Evolutionary conservation across 2,113 vertebrate species (phyloP).

Genomic region (Lipotes vexillifer): DNA sequence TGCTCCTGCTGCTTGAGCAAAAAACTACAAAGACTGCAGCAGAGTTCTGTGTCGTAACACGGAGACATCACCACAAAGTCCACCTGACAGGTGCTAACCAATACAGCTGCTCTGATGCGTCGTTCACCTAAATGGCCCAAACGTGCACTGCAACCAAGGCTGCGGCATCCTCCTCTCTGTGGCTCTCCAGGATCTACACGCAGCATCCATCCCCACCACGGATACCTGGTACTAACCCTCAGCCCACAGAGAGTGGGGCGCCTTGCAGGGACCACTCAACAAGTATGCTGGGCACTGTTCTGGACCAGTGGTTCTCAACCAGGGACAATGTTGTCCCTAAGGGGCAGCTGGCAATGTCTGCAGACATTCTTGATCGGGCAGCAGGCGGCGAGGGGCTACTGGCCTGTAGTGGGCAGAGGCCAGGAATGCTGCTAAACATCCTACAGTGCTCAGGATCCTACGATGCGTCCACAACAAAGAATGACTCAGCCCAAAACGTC

Average conservation of each 20-base stretch:
- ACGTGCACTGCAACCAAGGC: fast-evolving
- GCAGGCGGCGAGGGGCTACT: background rate
- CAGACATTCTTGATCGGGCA: background rate
- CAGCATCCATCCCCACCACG: background rate
- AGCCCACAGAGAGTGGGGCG: background rate
- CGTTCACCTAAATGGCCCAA: background rate
- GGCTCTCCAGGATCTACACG: background rate
- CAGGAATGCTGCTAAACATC: background rate
- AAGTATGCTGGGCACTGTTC: background rate
- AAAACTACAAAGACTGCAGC: background rate
- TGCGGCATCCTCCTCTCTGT: background rate
- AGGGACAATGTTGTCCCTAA: background rate
- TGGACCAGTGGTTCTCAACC: background rate
- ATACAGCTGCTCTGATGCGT: fast-evolving
- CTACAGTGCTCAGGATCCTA: background rate
- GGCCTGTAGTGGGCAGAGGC: background rate
- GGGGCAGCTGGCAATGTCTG: background rate
- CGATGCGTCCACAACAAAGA: background rate
- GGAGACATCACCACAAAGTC: too few species aligned
- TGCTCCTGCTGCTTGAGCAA: background rate
- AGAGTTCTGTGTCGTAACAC: fast-evolving
- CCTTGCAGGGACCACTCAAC: fast-evolving
- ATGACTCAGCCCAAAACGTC: background rate
- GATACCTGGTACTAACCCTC: background rate
- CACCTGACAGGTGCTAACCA: background rate